Evolutionary conservation across 2,797 vertebrate genomes (phyloP).

Genomic region (Buphagus erythrorhynchus): DNA sequence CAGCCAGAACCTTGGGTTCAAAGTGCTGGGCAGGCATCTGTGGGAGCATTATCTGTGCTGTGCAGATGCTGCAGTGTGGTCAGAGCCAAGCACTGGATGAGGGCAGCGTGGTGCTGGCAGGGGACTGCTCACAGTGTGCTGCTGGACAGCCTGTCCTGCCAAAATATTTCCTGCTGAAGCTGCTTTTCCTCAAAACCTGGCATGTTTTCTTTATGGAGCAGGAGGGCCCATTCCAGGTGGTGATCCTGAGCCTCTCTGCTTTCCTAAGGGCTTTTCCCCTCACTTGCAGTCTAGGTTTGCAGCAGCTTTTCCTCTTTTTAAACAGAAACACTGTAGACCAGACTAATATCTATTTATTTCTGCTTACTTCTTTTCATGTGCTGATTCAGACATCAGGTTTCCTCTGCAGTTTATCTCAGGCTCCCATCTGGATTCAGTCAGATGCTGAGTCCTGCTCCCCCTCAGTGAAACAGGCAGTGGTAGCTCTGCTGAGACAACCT

Average conservation of each 20-base stretch:
- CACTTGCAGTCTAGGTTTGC: neutral
- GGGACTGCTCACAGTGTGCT: neutral
- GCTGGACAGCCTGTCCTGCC: neutral
- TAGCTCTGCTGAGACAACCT: neutral
- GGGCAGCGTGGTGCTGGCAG: neutral
- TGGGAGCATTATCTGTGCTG: neutral
- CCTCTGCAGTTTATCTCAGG: neutral
- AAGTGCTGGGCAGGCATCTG: neutral
- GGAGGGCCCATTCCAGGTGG: neutral
- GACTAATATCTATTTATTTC: neutral
- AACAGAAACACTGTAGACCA: neutral
- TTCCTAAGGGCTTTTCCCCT: neutral
- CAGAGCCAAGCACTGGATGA: neutral
- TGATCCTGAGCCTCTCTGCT: neutral
- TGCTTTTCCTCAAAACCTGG: neutral
- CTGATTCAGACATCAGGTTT: neutral
- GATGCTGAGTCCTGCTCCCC: neutral
- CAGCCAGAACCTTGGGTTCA: accelerated
- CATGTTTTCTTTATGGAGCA: neutral
- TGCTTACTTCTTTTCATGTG: neutral
- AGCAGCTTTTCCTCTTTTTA: neutral
- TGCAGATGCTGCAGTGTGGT: neutral
- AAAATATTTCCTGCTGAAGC: neutral
- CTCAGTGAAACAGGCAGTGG: neutral
- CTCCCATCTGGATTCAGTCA: neutral